Percentiles rank a stretch among this genome's conserved stretches.
These are phyloP conservation scores for Dryobotodes eremita DNA, from an alignment of 2,888 invertebrate genomes.

Conservation along the genomic window DNA sequence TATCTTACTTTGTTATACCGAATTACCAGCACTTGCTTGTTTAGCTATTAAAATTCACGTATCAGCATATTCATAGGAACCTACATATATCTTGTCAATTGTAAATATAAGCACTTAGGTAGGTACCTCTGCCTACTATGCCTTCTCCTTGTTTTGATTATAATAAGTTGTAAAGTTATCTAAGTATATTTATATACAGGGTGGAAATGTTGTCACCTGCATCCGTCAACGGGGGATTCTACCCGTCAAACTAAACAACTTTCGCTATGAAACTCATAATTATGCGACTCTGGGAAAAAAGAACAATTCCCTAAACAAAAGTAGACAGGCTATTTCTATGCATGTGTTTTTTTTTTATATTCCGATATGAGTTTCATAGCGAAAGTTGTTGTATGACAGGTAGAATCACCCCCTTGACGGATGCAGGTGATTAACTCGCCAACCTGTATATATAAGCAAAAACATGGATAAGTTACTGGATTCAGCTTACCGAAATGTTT, in stretches of 20 bases:
- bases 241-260: too few species aligned
- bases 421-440: too few species aligned
- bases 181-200: neutral
- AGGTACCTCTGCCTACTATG: neutral
- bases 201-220: too few species aligned
- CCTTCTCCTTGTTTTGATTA: neutral
- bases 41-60: neutral
- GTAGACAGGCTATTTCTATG: too few species aligned
- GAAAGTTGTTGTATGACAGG: too few species aligned
- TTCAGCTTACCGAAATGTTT: conserved; percentile 6
- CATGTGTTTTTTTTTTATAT: too few species aligned
- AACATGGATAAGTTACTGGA: conserved; percentile 1
- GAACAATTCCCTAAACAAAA: too few species aligned
- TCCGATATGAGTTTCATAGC: too few species aligned
- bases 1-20: neutral
- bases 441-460: neutral
- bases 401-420: too few species aligned
- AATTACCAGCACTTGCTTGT: neutral
- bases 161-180: neutral
- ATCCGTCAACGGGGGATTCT: too few species aligned
- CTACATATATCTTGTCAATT: neutral
- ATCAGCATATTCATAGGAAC: neutral
- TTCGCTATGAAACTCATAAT: too few species aligned
- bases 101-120: neutral
- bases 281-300: too few species aligned